Percentiles rank a stretch among this genome's conserved stretches.
phyloP scores from a whole-genome alignment of 2,888 invertebrate genomes.

The Dione juno region DNA sequence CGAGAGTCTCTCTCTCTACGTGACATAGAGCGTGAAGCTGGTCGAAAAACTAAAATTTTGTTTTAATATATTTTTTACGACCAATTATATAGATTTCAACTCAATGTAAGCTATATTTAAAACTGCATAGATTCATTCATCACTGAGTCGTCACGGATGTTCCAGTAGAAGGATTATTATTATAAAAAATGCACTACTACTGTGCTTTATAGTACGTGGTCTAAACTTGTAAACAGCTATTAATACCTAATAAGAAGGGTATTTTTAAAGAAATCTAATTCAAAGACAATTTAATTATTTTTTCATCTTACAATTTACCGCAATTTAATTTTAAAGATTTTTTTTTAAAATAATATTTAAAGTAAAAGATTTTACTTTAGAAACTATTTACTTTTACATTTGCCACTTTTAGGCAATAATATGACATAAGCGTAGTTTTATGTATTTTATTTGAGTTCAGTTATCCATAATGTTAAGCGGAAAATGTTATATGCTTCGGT shows the following conservation, averaged over 20 bases:
- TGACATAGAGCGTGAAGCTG: not conserved
- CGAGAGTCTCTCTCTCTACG: too few species aligned
- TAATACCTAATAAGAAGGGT: not conserved
- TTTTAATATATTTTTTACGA: not conserved
- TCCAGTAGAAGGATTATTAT: constrained; percentile 9
- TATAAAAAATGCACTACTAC: constrained; percentile 14
- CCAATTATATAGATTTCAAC: not conserved
- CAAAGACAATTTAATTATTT: too few species aligned
- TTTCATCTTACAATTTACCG: too few species aligned
- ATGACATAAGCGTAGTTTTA: too few species aligned
- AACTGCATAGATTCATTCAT: not conserved
- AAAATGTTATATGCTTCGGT: too few species aligned
- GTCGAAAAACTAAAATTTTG: not conserved
- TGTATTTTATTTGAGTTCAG: too few species aligned
- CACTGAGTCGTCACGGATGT: constrained; percentile 1
- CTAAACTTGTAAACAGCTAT: constrained; percentile 17
- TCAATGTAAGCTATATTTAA: not conserved
- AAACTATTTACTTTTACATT: too few species aligned
- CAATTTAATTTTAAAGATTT: too few species aligned
- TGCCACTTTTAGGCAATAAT: too few species aligned
- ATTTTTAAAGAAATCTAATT: not conserved
- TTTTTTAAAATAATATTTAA: too few species aligned
- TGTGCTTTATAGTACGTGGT: constrained; percentile 14
- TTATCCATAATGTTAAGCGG: too few species aligned
- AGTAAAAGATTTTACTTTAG: too few species aligned